These are phyloP conservation scores for Trematocara caparti DNA, from an alignment of 2,797 vertebrate genomes.

Conservation along the genomic window DNA sequence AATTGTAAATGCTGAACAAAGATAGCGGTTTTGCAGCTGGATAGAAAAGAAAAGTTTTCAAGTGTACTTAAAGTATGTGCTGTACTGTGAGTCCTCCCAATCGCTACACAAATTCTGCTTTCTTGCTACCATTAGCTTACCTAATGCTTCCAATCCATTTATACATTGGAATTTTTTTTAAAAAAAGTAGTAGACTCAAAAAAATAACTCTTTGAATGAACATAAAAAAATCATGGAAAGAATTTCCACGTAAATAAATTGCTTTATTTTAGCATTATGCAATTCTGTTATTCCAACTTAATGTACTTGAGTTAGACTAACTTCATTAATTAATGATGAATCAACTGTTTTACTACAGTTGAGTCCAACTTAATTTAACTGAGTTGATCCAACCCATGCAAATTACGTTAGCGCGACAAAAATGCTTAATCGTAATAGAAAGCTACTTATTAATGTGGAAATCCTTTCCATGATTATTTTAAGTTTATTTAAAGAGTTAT, in stretches of 20 bases:
- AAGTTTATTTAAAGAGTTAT: neutral
- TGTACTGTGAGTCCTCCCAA: neutral
- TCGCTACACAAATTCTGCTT: neutral
- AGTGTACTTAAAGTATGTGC: neutral
- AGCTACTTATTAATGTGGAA: too few relatives aligned
- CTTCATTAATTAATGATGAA: neutral
- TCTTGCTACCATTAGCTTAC: neutral
- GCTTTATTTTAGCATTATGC: neutral
- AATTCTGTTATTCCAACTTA: neutral
- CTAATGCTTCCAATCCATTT: neutral
- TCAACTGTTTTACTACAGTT: neutral
- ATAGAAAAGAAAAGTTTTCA: neutral
- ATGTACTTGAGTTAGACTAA: neutral
- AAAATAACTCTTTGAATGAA: neutral
- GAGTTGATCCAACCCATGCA: neutral
- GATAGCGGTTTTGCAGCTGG: neutral
- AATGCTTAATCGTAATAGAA: neutral
- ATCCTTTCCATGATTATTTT: neutral
- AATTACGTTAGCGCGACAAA: accelerated
- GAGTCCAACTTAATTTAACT: neutral
- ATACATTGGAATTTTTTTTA: neutral
- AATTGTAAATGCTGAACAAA: neutral
- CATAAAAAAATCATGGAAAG: neutral
- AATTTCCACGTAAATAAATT: neutral
- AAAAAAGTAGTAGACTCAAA: neutral